Percentiles rank a stretch among this genome's conserved stretches.
These are phyloP conservation scores for Drosophila robusta DNA, from an alignment of 2,888 invertebrate genomes.

Conservation along the genomic window DNA sequence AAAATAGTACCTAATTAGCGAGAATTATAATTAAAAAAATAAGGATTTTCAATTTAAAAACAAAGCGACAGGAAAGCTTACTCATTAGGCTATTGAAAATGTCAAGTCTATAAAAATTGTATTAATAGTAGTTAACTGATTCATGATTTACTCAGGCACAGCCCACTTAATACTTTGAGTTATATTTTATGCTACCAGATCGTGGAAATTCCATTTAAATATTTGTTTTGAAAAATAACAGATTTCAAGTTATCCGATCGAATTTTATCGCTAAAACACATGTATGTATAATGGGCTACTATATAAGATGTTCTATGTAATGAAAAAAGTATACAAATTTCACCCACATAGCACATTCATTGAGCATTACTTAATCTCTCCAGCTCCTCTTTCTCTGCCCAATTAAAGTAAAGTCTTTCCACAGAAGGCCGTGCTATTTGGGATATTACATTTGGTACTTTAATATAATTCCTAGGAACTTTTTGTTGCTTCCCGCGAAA, in stretches of 20 bases:
- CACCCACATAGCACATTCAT: too few species aligned
- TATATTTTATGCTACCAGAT: too few species aligned
- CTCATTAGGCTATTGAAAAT: constrained; percentile 3
- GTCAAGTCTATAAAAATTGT: neutral
- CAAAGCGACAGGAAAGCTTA: neutral
- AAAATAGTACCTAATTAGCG: constrained; percentile 46
- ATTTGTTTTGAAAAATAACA: too few species aligned
- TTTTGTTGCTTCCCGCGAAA: constrained; percentile 37
- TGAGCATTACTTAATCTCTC: neutral
- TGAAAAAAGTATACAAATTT: neutral
- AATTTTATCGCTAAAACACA: too few species aligned
- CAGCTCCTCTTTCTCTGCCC: neutral
- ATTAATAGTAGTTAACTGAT: neutral
- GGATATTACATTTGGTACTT: constrained; percentile 2
- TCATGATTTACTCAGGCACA: too few species aligned
- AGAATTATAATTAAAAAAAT: constrained; percentile 6
- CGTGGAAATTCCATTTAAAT: too few species aligned
- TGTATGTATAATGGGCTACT: too few species aligned
- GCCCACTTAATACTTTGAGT: too few species aligned
- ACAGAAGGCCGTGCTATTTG: constrained; percentile 7
- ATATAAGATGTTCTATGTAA: neutral
- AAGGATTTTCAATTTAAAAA: constrained; percentile 4
- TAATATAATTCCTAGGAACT: constrained; percentile 20
- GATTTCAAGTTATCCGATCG: too few species aligned
- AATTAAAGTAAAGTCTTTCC: constrained; percentile 8